Conservation (phyloP, 2,888 invertebrate genomes). For the Cheilosia pagana region DNA sequence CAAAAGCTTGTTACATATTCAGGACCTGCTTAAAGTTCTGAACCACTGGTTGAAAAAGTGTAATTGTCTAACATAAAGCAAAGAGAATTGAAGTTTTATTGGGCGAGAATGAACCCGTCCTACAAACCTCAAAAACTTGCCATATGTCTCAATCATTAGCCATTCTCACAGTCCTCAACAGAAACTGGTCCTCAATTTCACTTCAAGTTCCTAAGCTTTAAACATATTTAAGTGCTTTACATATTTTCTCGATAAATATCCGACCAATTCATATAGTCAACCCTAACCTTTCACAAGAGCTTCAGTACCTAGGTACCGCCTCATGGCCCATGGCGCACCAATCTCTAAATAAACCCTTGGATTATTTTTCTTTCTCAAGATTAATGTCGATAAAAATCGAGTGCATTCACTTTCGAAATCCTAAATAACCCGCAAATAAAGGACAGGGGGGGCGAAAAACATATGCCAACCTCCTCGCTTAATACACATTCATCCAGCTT, state of each 20-base stretch:
- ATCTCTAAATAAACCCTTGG: not conserved
- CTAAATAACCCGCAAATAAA: constrained; percentile 31
- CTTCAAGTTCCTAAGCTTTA: not conserved
- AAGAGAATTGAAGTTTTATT: not conserved
- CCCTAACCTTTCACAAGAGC: not conserved
- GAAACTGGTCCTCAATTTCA: not conserved
- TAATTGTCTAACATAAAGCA: not conserved
- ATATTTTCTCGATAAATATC: not conserved
- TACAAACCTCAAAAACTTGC: not conserved
- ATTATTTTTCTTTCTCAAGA: constrained; percentile 9
- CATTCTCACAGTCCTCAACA: not conserved
- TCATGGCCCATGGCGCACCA: not conserved
- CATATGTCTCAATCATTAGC: not conserved
- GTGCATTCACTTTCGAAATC: constrained; percentile 45
- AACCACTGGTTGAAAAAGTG: too few relatives aligned
- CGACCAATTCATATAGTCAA: not conserved
- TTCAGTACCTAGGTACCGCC: not conserved
- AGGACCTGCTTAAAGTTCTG: too few relatives aligned
- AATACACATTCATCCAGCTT: not conserved
- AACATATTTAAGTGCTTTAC: not conserved
- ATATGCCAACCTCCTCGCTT: not conserved
- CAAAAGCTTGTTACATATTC: too few relatives aligned
- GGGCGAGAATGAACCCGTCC: too few relatives aligned
- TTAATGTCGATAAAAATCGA: constrained; percentile 44
- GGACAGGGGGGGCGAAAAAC: constrained; percentile 2